phyloP scores from a whole-genome alignment of 2,888 invertebrate genomes.

The Dioctria linearis region DNA sequence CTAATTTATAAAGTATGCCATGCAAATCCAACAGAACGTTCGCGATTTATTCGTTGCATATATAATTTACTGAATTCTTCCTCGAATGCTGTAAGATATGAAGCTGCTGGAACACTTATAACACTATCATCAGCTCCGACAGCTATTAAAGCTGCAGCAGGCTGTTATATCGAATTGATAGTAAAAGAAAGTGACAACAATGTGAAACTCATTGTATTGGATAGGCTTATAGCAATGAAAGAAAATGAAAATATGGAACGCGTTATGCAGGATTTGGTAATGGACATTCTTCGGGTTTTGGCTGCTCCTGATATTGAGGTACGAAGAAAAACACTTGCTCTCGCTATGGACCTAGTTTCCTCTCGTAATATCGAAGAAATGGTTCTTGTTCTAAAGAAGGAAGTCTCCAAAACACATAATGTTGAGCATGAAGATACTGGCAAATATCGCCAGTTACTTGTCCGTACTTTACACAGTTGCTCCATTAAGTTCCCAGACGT shows the following conservation, averaged over 20 bases:
- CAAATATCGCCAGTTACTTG: constrained; percentile 94
- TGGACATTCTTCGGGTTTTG: constrained; percentile 97
- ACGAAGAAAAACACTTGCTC: constrained; percentile 84
- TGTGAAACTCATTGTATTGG: constrained; percentile 98
- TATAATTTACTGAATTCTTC: constrained; percentile 96
- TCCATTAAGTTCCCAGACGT: constrained; percentile 97
- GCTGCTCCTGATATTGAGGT: constrained; percentile 96
- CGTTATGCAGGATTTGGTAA: constrained; percentile 90
- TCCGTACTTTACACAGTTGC: constrained; percentile 93
- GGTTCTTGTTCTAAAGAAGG: constrained; percentile 92
- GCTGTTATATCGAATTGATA: constrained; percentile 98
- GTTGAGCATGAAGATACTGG: constrained; percentile 96
- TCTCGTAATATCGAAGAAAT: constrained; percentile 96
- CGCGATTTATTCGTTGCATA: constrained; percentile 98
- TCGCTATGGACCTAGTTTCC: constrained; percentile 92
- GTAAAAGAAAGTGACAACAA: constrained; percentile 99
- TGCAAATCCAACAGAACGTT: constrained; percentile 94
- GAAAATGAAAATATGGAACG: constrained; percentile 88
- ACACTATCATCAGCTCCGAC: constrained; percentile 98
- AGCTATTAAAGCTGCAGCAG: constrained; percentile 97
- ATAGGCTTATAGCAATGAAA: constrained; percentile 90
- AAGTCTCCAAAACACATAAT: constrained; percentile 90
- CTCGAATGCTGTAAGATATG: constrained; percentile 97
- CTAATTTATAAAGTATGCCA: constrained; percentile 99
- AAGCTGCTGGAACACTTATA: constrained; percentile 98